phyloP scores from a whole-genome alignment of 2,888 invertebrate species.

The Eilema sororculum region DNA sequence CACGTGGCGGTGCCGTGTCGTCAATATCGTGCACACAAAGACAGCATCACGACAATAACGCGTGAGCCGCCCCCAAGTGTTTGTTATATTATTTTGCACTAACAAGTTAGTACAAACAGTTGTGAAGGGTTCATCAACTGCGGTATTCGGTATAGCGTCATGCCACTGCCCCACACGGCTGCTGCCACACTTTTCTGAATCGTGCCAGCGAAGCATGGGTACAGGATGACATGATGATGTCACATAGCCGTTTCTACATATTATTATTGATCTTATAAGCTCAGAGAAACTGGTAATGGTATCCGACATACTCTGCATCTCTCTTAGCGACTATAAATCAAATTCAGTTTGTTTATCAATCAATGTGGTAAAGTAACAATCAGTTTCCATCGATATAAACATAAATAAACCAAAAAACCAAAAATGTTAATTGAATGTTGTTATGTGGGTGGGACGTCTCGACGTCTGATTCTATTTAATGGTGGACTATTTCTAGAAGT shows the following conservation, averaged over 20 bases:
- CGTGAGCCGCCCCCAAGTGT: too few relatives aligned
- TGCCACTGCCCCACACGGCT: too few relatives aligned
- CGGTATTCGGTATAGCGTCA: too few relatives aligned
- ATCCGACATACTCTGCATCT: background rate
- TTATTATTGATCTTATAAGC: too few relatives aligned
- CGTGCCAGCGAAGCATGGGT: too few relatives aligned
- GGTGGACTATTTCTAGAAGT: slow-evolving; percentile 29
- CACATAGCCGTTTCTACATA: too few relatives aligned
- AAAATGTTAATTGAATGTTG: slow-evolving; percentile 5
- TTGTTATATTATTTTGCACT: too few relatives aligned
- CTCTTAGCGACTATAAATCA: background rate
- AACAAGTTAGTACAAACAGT: too few relatives aligned
- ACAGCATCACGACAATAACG: background rate
- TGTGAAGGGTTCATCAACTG: too few relatives aligned
- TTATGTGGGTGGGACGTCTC: slow-evolving; percentile 1
- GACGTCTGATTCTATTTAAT: slow-evolving; percentile 15
- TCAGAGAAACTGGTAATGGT: background rate
- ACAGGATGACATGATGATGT: too few relatives aligned
- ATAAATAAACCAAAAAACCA: slow-evolving; percentile 1
- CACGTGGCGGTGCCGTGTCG: too few relatives aligned
- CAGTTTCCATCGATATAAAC: background rate
- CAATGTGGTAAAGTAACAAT: background rate
- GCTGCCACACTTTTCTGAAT: too few relatives aligned
- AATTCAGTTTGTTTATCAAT: background rate
- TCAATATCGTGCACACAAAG: background rate